Base-by-base conservation (phyloP, 2,113 vertebrate genomes). In the Bos taurus region DNA sequence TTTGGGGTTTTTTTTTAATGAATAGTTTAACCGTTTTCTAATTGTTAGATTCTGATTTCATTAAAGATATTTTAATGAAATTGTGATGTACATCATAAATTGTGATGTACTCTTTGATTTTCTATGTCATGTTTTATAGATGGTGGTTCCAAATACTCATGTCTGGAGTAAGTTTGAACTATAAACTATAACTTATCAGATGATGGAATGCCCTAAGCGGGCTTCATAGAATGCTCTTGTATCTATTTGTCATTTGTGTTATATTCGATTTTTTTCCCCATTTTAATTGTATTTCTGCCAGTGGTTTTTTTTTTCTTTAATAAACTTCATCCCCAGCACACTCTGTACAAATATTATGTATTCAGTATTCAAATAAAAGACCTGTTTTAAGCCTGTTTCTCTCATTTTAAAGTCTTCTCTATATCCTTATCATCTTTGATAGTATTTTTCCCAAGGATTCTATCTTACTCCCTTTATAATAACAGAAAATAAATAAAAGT, bases 331-430 rank as follows among this genome's bases (percentile, higher is more conserved):
- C 46, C 19, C 94, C 3, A n/a, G 60, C 14, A 60, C 3, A 28
- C 33, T 89, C 12, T 67, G 5, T 87, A 23, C 33, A 57, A 52
- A 81, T 21, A 80, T 36, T 80, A 90, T 77, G 16, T 87, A 77
- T 59, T 88, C 59, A 56, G 9, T 96, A 80, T 96, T 90, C 88
- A 95, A 97, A 98, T 97, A 96, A 98, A 97, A 95, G 87, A 48
- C 30, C 83, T 87, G 40, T 80, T 93, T 92, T 94, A 88, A 96
- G 78, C 11, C 23, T 33, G 7, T 60, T 81, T 90, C n/a, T 94
- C 40, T 71, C 28, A 28, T 97, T 88, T 86, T 90, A 40, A n/a
- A 92, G 28, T 84, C 74, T 56, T 95, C 19, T 91, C 40, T 92
- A 2, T 60, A 50, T 90, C n/a, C 13, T 30, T n/a, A 74, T 90